Base-by-base conservation (phyloP, 1,140 invertebrate species). In the Euborellia annulipes region DNA sequence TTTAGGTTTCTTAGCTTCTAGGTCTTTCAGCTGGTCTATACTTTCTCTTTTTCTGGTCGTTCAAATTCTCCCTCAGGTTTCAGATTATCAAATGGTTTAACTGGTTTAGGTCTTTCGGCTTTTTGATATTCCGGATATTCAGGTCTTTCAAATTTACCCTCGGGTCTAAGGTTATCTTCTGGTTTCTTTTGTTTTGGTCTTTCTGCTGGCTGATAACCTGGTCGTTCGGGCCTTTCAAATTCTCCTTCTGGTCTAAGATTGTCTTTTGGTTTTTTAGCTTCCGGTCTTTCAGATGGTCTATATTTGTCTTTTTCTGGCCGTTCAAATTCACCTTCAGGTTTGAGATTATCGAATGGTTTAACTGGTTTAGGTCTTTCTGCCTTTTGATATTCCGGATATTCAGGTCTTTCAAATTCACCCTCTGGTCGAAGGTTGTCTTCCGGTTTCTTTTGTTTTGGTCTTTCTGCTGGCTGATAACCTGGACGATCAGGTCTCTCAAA, bases 241-340 rank as follows among this genome's bases (percentile, higher is more conserved):
- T 52, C 49, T n/a, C 74, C 74, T 61, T 74, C 72, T 0, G 64
- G 64, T 41, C 54, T 61, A 0, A 75, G 50, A 58, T 78, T 77
- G 53, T 77, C 75, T 46, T 63, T 50, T 0, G 73, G 76, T 50
- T 64, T 70, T 27, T 64, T 71, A 1, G 60, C 55, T 27, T 62
- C 54, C 0, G 66, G 65, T 50, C 73, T 61, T 52, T 68, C 65
- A 14, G 53, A 60, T 2, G 60, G 64, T n/a, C 55, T 51, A 43
- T 57, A 41, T 50, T 58, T 53, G 18, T 54, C 46, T 4, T 46
- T 51, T 13, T 53, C 44, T 17, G 63, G 59, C 34, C 61, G 55
- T 42, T 70, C 65, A 53, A 78, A 75, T 9, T 73, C 64, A 16
- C 76, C 78, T 61, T 75, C 73, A 48, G 70, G 66, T 50, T 61